Evolutionary conservation across 2,888 invertebrate genomes (phyloP).

Genomic region (Terebella lapidaria): DNA sequence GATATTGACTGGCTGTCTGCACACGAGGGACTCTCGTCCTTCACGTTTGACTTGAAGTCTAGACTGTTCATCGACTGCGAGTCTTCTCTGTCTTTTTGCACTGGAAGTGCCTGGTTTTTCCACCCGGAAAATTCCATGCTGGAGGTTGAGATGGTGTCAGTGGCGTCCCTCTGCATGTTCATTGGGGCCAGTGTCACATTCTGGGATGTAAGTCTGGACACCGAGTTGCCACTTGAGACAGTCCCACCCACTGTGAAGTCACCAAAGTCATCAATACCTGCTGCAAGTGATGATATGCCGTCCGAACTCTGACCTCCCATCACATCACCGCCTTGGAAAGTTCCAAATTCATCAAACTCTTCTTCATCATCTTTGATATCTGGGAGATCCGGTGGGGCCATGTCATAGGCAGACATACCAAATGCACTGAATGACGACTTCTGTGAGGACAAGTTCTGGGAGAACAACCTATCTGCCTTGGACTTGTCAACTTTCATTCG

Average conservation of each 20-base stretch:
- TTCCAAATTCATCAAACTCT: slow-evolving; percentile 23
- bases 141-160: slow-evolving; percentile 5
- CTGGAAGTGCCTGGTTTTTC: not conserved
- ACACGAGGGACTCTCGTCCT: slow-evolving; percentile 18
- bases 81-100: slow-evolving; percentile 32
- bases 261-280: slow-evolving; percentile 5
- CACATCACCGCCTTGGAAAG: slow-evolving; percentile 11
- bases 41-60: slow-evolving; percentile 29
- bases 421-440: not conserved
- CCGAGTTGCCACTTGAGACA: no score
- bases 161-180: not conserved
- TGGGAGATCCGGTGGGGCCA: slow-evolving; percentile 12
- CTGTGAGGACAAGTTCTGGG: slow-evolving; percentile 3
- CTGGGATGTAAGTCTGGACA: not conserved
- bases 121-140: slow-evolving; percentile 24
- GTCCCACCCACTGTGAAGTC: not conserved
- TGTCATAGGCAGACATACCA: slow-evolving; percentile 20
- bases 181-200: no score
- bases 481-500: not conserved
- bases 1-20: slow-evolving; percentile 45
- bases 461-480: slow-evolving; percentile 11
- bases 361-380: slow-evolving; percentile 17
- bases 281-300: slow-evolving; percentile 9
- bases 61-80: slow-evolving; percentile 46
- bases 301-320: not conserved